Evolutionary conservation across 2,797 vertebrate species (phyloP), one percentile per base, ranked within the genome.

Genomic region (Hydrocynus forskahlii): DNA sequence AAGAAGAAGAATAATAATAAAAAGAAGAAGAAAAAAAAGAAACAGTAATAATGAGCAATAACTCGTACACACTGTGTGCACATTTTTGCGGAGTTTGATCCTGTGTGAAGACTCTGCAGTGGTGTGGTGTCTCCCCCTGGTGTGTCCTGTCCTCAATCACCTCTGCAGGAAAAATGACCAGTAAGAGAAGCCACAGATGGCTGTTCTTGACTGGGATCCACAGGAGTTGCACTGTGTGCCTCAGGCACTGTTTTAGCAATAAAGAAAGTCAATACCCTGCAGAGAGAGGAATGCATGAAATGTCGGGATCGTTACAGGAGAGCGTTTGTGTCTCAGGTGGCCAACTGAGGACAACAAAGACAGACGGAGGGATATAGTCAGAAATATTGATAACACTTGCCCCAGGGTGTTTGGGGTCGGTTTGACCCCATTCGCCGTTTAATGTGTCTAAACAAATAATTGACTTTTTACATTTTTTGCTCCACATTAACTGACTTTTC

Each of bases 41-140:
- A 29, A 29, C 29, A 29, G 29, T 29, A 29, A 29, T 29, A 29
- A 29, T 29, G 29, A 29, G 29, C 29, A 29, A 43, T 43, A 43
- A 43, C 5, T 43, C 43, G 5, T 6, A 43, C 5, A 7, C 43
- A 43, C 7, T 1, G 2, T n/a, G 62, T 35, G 62, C 16, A 1
- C 12, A 25, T 25, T 29, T 16, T 19, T 43, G 17, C 10, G 9
- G 4, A 54, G 7, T 52, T 8, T 50, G 10, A 13, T 16, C 12
- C 55, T 59, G 55, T 16, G 0, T 0, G 25, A 68, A 14, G 17
- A 25, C 25, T 45, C 13, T 5, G 17, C 25, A 23, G 5, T 29
- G 19, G 59, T 69, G 23, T 57, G 59, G 55, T 80, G 8, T 76
- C 79, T 40, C 82, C 73, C 69, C 67, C 85, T 84, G 64, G 82